Conservation (phyloP, 2,113 vertebrate species). For the Rattus norvegicus region DNA sequence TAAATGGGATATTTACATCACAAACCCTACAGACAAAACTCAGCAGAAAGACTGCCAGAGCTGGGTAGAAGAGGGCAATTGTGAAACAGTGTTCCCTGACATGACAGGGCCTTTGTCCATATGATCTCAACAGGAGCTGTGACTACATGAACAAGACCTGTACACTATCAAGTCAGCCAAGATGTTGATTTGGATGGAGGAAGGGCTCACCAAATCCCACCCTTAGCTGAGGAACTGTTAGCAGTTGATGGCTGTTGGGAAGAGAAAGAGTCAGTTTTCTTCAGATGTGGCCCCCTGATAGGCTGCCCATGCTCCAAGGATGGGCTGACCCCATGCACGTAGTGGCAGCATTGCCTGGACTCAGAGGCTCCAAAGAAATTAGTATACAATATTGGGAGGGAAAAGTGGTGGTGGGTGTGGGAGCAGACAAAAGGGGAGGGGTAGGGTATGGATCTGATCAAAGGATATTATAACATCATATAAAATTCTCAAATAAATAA, state of each 20-base stretch:
- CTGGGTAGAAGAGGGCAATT: neutral
- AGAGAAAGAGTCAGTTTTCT: neutral
- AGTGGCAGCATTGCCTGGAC: neutral
- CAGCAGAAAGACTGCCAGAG: neutral
- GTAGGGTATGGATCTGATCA: neutral
- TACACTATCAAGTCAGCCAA: neutral
- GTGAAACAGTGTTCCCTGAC: neutral
- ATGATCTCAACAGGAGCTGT: neutral
- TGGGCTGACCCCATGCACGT: neutral
- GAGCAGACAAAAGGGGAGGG: too few relatives aligned
- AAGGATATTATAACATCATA: neutral
- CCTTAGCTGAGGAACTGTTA: neutral
- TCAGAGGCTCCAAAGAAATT: neutral
- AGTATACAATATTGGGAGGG: neutral
- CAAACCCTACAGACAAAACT: neutral
- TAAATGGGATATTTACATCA: neutral
- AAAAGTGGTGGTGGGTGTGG: neutral
- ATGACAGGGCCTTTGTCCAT: neutral
- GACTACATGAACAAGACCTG: neutral
- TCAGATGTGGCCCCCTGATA: neutral
- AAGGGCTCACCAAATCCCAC: neutral
- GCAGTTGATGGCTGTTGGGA: neutral
- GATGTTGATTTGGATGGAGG: neutral
- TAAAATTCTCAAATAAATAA: neutral
- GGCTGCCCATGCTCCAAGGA: neutral